Conservation (phyloP, 2,888 invertebrate species). For the Neuroscelio doddi region DNA sequence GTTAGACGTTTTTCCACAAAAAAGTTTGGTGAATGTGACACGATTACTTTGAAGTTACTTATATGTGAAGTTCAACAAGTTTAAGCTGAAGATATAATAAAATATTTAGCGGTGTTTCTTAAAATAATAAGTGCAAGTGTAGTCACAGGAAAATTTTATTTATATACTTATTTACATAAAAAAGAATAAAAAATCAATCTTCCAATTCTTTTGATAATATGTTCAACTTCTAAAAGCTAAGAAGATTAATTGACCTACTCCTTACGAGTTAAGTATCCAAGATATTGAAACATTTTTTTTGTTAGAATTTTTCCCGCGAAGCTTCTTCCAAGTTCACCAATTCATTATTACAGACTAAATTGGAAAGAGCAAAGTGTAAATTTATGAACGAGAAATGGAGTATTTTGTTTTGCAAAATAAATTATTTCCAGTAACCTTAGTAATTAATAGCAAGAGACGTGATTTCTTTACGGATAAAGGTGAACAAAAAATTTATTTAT, state of each 20-base stretch:
- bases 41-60: too few species aligned
- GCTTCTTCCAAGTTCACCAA: conserved; percentile 33
- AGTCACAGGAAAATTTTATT: too few species aligned
- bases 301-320: conserved; percentile 26
- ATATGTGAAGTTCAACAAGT: too few species aligned
- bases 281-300: conserved; percentile 43
- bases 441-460: conserved; percentile 22
- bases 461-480: too few species aligned
- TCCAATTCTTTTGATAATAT: conserved; percentile 25
- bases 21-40: too few species aligned
- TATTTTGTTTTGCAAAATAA: conserved; percentile 37
- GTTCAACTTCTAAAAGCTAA: conserved; percentile 35
- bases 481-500: too few species aligned
- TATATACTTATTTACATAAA: not conserved
- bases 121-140: too few species aligned
- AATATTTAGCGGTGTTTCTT: too few species aligned
- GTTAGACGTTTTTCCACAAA: too few species aligned
- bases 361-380: conserved; percentile 18
- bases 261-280: conserved; percentile 32
- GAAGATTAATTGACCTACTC: conserved; percentile 42
- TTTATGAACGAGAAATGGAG: conserved; percentile 18
- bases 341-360: conserved; percentile 44
- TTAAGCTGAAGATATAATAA: too few species aligned
- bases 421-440: conserved; percentile 22
- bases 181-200: conserved; percentile 31